These are phyloP conservation scores for Barnardius zonarius DNA, from an alignment of 2,113 vertebrate genomes.

Conservation along the genomic window DNA sequence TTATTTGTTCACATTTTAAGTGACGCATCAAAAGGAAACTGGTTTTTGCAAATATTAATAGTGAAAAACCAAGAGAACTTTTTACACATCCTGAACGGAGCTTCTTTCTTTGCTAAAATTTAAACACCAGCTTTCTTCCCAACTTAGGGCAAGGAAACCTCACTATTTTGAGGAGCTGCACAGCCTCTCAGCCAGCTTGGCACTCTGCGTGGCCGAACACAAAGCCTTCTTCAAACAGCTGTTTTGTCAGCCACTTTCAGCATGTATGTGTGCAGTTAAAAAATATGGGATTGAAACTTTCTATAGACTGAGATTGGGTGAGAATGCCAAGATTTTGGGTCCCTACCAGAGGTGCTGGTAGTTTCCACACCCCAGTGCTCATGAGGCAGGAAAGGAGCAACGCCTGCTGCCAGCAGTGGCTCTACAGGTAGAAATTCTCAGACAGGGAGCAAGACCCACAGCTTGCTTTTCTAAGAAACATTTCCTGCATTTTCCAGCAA, in stretches of 20 bases:
- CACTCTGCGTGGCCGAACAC: fast-evolving
- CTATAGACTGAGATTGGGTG: not conserved
- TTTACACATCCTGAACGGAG: not conserved
- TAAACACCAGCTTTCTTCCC: not conserved
- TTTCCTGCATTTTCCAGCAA: not conserved
- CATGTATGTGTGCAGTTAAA: not conserved
- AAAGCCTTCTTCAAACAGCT: not conserved
- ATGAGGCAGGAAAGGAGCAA: not conserved
- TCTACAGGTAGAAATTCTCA: not conserved
- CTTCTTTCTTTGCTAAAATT: not conserved
- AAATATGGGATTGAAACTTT: not conserved
- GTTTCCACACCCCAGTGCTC: not conserved
- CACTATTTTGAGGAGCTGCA: not conserved
- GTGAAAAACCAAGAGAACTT: not conserved
- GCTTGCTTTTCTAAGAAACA: not conserved
- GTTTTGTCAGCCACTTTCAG: not conserved
- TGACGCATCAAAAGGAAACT: not conserved
- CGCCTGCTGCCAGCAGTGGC: not conserved
- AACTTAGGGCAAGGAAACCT: not conserved
- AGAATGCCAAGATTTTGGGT: not conserved
- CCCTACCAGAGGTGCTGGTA: not conserved
- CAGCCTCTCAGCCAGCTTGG: not conserved
- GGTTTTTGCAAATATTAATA: not conserved
- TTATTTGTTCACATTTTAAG: not conserved
- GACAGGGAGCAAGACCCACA: not conserved